Base-by-base conservation (phyloP, 2,888 invertebrate genomes). In the Stenodera caucasica region DNA sequence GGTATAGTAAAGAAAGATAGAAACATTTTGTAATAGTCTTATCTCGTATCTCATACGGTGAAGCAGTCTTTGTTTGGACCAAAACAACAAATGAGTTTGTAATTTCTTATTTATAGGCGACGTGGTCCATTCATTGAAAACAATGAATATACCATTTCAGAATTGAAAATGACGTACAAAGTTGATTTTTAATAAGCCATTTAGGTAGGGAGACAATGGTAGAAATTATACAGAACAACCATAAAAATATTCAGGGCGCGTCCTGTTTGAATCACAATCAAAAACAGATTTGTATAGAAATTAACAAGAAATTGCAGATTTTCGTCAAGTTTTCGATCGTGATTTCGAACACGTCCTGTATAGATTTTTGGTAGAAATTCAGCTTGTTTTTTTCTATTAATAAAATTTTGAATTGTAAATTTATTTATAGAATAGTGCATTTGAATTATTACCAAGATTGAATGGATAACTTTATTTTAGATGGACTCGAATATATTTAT, bases 61-160 rank as follows among this genome's bases (percentile, higher is more conserved):
- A 61, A 61, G 61, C 55, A 61, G 64, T 60, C 65, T 68, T 68
- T 66, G 65, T 68, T 70, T 60, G 58, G 50, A 58, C 58, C 59
- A 57, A 58, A 29, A 60, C 63, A 57, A 68, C 63, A 70, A 65
- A 63, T 64, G 63, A 64, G 60, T 67, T 66, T 66, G 64, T 67
- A 66, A 70, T 69, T 69, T 70, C 69, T 67, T 63, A 69, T 67
- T 68, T 69, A 63, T 66, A 66, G 61, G 63, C 64, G 57, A 65
- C 68, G 67, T 69, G 70, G 71, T 71, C 75, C 70, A 73, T 74
- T 74, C 71, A 73, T 69, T 69, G 74, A 68, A 72, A 74, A 76
- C 76, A 76, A 76, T 76, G 73, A 70, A 69, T 40, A 59, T 59
- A 63, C 63, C 53, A 59, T 54, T 56, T 51, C 29, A 59, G 63